Conservation (phyloP, 2,113 vertebrate species). For the Geococcyx californianus region DNA sequence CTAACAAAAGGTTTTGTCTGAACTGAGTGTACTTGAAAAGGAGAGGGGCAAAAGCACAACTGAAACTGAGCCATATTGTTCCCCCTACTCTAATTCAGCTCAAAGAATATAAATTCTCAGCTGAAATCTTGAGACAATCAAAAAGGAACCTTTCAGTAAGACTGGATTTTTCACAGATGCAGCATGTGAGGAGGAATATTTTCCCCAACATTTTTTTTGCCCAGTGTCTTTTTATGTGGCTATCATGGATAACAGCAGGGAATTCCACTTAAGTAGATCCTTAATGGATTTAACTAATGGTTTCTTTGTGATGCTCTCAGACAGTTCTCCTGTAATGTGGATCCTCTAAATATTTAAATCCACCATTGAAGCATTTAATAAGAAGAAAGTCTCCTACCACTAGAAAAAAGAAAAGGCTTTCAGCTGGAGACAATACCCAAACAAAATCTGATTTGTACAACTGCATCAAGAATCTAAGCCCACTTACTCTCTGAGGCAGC, state of each 20-base stretch:
- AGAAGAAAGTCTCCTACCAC: slow-evolving; percentile 57
- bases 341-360: slow-evolving; percentile 73
- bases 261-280: slow-evolving; percentile 67
- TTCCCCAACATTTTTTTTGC: slow-evolving; percentile 14
- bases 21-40: not conserved
- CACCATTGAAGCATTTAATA: slow-evolving; percentile 68
- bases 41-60: not conserved
- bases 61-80: not conserved
- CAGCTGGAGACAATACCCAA: slow-evolving; percentile 57
- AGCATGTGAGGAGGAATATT: not conserved
- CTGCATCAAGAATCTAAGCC: slow-evolving; percentile 1
- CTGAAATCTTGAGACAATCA: not conserved
- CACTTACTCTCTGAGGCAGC: not conserved
- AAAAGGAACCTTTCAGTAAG: slow-evolving; percentile 9
- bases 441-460: slow-evolving; percentile 50
- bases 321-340: slow-evolving; percentile 60
- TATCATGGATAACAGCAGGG: slow-evolving; percentile 59
- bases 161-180: not conserved
- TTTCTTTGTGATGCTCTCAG: slow-evolving; percentile 67
- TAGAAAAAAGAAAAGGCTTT: slow-evolving; percentile 54
- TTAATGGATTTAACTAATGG: slow-evolving; percentile 71
- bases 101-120: not conserved
- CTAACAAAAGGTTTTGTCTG: slow-evolving; percentile 12
- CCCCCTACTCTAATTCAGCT: not conserved
- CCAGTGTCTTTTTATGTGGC: slow-evolving; percentile 36